A percentile compares a stretch with the other conserved stretches of the same genome.
phyloP scores from a whole-genome alignment of 2,113 vertebrate species.

The Nematolebias whitei region DNA sequence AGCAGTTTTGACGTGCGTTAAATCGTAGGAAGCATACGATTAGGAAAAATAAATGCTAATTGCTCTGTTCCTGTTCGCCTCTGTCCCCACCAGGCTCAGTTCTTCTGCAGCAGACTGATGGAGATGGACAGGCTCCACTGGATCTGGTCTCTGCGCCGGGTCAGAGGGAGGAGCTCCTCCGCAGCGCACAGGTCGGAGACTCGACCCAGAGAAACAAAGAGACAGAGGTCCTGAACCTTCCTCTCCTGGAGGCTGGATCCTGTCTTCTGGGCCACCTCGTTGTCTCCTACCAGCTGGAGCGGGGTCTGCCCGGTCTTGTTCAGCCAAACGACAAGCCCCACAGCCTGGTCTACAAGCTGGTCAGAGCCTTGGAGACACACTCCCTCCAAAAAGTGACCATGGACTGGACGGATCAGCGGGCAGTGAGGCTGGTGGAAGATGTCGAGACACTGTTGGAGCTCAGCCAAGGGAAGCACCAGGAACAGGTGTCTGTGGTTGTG shows the following conservation, averaged over 20 bases:
- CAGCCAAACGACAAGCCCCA: slow-evolving; percentile 25
- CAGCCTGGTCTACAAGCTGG: slow-evolving; percentile 44
- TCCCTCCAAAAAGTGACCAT: slow-evolving; percentile 55
- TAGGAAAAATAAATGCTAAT: background rate
- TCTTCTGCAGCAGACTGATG: slow-evolving; percentile 84
- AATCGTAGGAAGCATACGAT: background rate
- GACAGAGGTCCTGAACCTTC: slow-evolving; percentile 49
- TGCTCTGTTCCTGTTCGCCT: slow-evolving; percentile 17
- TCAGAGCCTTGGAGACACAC: slow-evolving; percentile 47
- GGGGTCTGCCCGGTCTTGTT: slow-evolving; percentile 3
- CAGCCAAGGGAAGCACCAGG: slow-evolving; percentile 72
- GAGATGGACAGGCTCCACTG: slow-evolving; percentile 77
- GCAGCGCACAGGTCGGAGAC: slow-evolving; percentile 74
- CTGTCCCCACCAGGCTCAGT: slow-evolving; percentile 81
- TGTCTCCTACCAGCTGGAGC: slow-evolving; percentile 71
- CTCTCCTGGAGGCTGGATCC: slow-evolving; percentile 74
- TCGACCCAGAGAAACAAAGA: background rate
- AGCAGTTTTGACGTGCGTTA: background rate
- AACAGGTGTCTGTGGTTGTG: slow-evolving; percentile 74
- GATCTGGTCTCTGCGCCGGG: slow-evolving; percentile 77
- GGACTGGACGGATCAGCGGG: slow-evolving; percentile 79
- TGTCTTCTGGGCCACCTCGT: slow-evolving; percentile 72
- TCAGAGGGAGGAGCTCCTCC: slow-evolving; percentile 83
- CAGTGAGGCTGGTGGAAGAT: slow-evolving; percentile 82
- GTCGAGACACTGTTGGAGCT: slow-evolving; percentile 83